Conservation (phyloP, 2,888 invertebrate species). For the Diplolepis rosae region DNA sequence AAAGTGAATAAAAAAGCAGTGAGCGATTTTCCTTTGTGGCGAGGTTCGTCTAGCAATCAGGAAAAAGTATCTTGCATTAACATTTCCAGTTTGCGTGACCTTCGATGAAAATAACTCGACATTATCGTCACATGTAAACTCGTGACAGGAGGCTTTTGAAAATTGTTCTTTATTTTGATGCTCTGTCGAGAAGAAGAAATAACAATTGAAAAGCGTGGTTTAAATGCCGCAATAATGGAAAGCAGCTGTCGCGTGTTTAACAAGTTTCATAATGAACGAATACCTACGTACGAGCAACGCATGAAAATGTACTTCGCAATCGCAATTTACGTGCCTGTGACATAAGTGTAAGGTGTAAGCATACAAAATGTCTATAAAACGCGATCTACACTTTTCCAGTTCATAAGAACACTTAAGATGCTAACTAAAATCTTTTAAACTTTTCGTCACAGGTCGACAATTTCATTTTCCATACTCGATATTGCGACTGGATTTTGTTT, state of each 20-base stretch:
- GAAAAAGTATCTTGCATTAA: conserved; percentile 21
- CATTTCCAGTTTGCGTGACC: conserved; percentile 25
- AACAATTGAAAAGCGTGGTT: conserved; percentile 1
- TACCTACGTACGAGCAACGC: not conserved
- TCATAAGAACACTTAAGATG: not conserved
- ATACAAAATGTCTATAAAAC: not conserved
- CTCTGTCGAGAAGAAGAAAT: not conserved
- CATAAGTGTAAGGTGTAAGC: conserved; percentile 17
- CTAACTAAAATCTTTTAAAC: conserved; percentile 15
- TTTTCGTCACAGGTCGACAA: not conserved
- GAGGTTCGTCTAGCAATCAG: not conserved
- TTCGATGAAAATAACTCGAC: conserved; percentile 25
- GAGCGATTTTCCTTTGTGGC: conserved; percentile 19
- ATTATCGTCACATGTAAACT: conserved; percentile 8
- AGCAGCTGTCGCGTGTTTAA: conserved; percentile 12
- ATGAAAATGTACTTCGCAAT: conserved; percentile 11
- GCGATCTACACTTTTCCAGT: conserved; percentile 15
- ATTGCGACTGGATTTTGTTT: conserved; percentile 1
- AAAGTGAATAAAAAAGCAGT: not conserved
- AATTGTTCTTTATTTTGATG: conserved; percentile 9
- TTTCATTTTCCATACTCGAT: not conserved
- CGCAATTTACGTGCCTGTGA: conserved; percentile 21
- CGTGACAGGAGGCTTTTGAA: conserved; percentile 6
- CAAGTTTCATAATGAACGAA: not conserved
- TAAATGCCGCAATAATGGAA: conserved; percentile 2